A percentile compares a stretch with the other conserved stretches of the same genome.
Conservation (phyloP, 2,113 vertebrate species). For the Lepidothrix coronata region DNA sequence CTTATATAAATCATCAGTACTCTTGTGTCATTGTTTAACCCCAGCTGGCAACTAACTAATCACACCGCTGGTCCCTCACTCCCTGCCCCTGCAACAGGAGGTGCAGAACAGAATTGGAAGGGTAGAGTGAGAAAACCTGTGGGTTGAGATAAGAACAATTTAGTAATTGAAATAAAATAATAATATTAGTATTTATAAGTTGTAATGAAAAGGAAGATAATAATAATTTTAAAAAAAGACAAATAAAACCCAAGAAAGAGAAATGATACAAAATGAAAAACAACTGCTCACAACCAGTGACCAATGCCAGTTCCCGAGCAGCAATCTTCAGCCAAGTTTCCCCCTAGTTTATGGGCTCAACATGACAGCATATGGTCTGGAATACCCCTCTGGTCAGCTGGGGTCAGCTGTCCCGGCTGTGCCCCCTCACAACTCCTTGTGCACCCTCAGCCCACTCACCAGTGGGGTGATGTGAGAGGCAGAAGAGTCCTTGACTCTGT, state of each 20-base stretch:
- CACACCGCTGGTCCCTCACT: not conserved
- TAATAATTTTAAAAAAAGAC: not conserved
- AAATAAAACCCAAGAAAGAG: not conserved
- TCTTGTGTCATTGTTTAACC: not conserved
- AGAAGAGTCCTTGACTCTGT: not conserved
- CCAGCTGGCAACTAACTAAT: not conserved
- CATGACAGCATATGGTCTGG: not conserved
- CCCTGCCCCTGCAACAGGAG: not conserved
- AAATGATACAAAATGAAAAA: not conserved
- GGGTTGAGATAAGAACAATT: not conserved
- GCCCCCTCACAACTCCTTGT: not conserved
- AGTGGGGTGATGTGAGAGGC: not conserved
- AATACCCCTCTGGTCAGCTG: not conserved
- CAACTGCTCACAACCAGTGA: not conserved
- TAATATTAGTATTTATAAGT: not conserved
- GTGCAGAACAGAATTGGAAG: not conserved
- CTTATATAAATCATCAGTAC: not conserved
- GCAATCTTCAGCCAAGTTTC: not conserved
- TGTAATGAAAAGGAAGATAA: not conserved
- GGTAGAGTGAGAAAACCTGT: not conserved
- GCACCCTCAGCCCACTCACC: not conserved
- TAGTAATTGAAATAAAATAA: not conserved
- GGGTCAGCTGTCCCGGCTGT: not conserved
- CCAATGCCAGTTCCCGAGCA: not conserved
- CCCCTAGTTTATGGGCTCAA: not conserved